Percentiles rank a stretch among this genome's conserved stretches.
Conservation (phyloP, 2,888 invertebrate species). For the Ptilodon capucinus region DNA sequence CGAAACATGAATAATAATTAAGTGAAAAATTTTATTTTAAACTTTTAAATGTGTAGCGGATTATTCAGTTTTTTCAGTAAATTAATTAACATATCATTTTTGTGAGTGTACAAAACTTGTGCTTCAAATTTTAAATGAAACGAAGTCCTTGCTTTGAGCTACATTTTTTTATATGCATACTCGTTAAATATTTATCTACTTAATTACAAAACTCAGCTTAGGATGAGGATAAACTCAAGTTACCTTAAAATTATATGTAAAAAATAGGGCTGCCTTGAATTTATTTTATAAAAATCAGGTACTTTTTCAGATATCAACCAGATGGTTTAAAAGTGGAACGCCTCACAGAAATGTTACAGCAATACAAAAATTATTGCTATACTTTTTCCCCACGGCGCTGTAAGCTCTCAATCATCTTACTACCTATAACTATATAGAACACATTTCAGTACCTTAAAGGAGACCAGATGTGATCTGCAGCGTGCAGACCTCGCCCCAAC, state of each 20-base stretch:
- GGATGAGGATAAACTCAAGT: too few species aligned
- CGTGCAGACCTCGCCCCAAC: conserved; percentile 40
- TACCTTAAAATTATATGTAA: too few species aligned
- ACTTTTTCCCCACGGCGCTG: conserved; percentile 17
- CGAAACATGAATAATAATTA: conserved; percentile 72
- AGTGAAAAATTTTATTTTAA: conserved; percentile 5
- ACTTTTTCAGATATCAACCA: not conserved
- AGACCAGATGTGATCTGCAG: conserved; percentile 58
- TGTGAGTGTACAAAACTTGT: too few species aligned
- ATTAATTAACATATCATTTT: not conserved
- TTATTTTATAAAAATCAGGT: too few species aligned
- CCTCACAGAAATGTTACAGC: conserved; percentile 21
- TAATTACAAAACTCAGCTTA: too few species aligned
- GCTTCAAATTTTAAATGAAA: not conserved
- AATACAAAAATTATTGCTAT: conserved; percentile 6
- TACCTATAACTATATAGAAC: conserved; percentile 4
- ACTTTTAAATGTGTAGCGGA: not conserved
- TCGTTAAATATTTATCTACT: too few species aligned
- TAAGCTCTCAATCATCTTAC: not conserved
- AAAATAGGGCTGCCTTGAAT: too few species aligned
- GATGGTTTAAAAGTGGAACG: not conserved
- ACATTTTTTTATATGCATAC: too few species aligned
- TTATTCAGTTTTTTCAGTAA: conserved; percentile 4
- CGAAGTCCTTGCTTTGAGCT: not conserved
- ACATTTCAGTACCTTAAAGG: conserved; percentile 45